phyloP scores from a whole-genome alignment of 1,140 invertebrate species.

The Chironomus tepperi region DNA sequence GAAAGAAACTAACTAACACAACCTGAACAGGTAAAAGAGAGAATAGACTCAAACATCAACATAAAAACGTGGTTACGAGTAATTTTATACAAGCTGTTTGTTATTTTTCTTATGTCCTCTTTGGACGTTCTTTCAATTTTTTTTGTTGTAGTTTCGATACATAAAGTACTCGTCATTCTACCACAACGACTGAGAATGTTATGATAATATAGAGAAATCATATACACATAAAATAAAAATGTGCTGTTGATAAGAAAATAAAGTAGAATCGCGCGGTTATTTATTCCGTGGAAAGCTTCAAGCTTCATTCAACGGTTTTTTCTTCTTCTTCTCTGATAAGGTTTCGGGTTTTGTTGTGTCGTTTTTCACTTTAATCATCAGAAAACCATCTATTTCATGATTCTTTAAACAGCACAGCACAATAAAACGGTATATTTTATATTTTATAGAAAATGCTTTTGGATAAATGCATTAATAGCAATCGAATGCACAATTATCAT shows the following conservation, averaged over 20 bases:
- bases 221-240: not conserved
- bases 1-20: constrained; percentile 1
- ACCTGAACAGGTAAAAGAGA: not conserved
- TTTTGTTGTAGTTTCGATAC: not conserved
- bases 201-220: too few species aligned
- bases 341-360: not conserved
- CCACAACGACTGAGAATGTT: not conserved
- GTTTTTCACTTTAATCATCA: not conserved
- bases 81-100: not conserved
- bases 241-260: not conserved
- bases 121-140: not conserved
- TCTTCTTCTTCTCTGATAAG: not conserved
- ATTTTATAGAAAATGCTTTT: too few species aligned
- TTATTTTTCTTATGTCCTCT: not conserved
- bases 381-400: not conserved
- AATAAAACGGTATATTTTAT: too few species aligned
- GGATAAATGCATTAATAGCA: not conserved
- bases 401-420: not conserved
- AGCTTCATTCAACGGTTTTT: not conserved
- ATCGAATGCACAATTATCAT: constrained; percentile 3
- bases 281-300: not conserved
- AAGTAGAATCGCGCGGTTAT: not conserved
- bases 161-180: not conserved
- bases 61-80: not conserved
- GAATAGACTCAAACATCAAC: not conserved